Percentiles rank a stretch among this genome's conserved stretches.
These are phyloP conservation scores for Coleophora deauratella DNA, from an alignment of 2,888 invertebrate genomes.

Conservation along the genomic window DNA sequence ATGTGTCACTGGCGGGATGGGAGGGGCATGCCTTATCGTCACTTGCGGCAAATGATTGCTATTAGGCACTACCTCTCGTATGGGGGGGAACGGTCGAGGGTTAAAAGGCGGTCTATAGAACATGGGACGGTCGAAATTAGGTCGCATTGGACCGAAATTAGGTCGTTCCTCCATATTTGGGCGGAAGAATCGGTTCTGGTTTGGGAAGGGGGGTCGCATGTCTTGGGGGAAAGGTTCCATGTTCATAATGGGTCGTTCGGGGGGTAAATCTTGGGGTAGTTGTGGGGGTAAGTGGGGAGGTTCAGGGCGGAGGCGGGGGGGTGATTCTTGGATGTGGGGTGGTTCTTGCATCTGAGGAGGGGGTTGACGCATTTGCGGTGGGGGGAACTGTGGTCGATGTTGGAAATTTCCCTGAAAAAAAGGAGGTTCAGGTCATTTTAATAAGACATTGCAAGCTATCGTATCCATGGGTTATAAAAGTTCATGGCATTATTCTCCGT, in stretches of 20 bases:
- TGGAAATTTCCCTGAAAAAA: conserved; percentile 46
- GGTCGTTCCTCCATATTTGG: conserved; percentile 29
- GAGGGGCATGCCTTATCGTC: conserved; percentile 37
- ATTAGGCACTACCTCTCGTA: conserved; percentile 38
- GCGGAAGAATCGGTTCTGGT: conserved; percentile 26
- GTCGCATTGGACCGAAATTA: conserved; percentile 22
- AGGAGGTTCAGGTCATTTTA: background rate
- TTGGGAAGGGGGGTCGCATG: conserved; percentile 13
- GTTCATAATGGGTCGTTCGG: conserved; percentile 17
- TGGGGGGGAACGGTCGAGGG: conserved; percentile 35
- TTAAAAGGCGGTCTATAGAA: conserved; percentile 27
- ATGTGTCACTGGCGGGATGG: too few species aligned
- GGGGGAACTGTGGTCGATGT: conserved; percentile 42
- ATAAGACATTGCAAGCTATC: too few species aligned
- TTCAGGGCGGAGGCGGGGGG: conserved; percentile 8
- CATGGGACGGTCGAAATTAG: conserved; percentile 37
- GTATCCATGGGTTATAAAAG: too few species aligned
- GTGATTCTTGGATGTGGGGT: too few species aligned
- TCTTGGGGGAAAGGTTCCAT: conserved; percentile 25
- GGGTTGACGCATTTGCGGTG: conserved; percentile 23
- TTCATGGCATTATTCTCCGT: too few species aligned
- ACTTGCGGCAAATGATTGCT: conserved; percentile 45
- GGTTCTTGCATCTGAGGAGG: conserved; percentile 7
- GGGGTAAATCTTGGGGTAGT: conserved; percentile 13
- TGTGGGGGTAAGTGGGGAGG: conserved; percentile 8